Evolutionary conservation across 2,888 invertebrate genomes (phyloP), one percentile per base, ranked within the genome.

Genomic region (Hypena proboscidalis): DNA sequence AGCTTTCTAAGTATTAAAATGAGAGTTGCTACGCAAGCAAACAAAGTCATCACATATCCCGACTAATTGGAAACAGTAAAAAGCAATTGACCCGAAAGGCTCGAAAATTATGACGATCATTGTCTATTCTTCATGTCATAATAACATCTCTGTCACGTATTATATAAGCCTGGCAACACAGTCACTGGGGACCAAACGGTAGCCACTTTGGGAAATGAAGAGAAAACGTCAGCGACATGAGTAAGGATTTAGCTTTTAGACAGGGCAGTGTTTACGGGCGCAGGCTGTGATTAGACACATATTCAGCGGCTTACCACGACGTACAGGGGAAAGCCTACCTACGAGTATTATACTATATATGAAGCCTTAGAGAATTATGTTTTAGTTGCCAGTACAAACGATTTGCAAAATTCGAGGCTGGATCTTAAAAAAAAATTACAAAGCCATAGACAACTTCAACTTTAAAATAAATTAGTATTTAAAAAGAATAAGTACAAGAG

Each of bases 221-320:
- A 47, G 44, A 55, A 58, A 61, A 58, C 43, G 52, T 55, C 51
- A 61, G 9, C 41, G 22, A 25, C n/a, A 35, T 40, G 51, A 58
- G 44, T 37, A 26, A 14, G 37, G 49, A 58, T 61, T 55, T 51
- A 44, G 37, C 27, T 45, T 41, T 54, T 37, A 46, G 38, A 39
- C 37, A 30, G 25, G 44, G 7, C 31, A 52, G 48, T 47, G 49
- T 61, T 54, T 47, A 42, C 44, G 33, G 27, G 17, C 33, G 23
- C 26, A 36, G 39, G 1, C 35, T 34, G 48, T 46, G 43, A 54
- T 54, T 46, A 54, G 31, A 31, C 23, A 9, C 23, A 42, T 27
- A 47, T 53, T 42, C 37, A 49, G 26, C 2, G 21, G 45, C 30
- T 44, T 44, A 53, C 42, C 27, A 4, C 17, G 5, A 6, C 8